These are phyloP conservation scores for Leptopilina drosophilae DNA, from an alignment of 2,888 invertebrate species.

Conservation along the genomic window DNA sequence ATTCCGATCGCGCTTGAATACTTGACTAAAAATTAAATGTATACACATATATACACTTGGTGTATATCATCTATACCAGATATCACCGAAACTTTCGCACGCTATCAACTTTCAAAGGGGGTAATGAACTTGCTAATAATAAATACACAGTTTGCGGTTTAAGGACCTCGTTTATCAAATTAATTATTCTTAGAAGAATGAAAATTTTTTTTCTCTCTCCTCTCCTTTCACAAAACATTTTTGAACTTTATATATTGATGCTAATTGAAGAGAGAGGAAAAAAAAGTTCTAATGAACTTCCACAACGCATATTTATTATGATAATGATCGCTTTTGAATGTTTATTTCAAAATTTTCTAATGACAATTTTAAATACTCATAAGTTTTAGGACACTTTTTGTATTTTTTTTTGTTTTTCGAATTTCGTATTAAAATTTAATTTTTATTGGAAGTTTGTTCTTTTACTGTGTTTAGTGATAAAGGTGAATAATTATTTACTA, in stretches of 20 bases:
- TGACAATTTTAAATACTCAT: too few species aligned
- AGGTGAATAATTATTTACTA: too few species aligned
- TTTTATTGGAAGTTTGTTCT: too few species aligned
- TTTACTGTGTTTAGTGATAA: too few species aligned
- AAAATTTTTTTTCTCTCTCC: neutral
- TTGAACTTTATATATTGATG: neutral
- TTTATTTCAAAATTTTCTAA: too few species aligned
- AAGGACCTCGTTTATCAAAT: conserved; percentile 7
- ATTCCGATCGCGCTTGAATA: neutral
- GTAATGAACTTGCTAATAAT: conserved; percentile 33
- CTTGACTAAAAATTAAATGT: conserved; percentile 6
- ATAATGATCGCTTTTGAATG: too few species aligned
- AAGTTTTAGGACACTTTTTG: too few species aligned
- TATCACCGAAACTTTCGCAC: conserved; percentile 34
- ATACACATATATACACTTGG: neutral
- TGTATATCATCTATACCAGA: neutral
- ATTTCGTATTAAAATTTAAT: too few species aligned
- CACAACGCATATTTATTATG: too few species aligned
- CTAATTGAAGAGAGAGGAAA: too few species aligned
- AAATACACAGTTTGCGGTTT: conserved; percentile 19
- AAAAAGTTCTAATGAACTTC: too few species aligned
- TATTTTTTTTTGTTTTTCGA: too few species aligned
- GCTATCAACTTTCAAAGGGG: conserved; percentile 34
- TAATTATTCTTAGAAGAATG: neutral
- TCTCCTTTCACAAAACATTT: neutral